Percentiles rank a stretch among this genome's conserved stretches.
Conservation (phyloP, 2,888 invertebrate genomes). For the Drosophila greeni region DNA sequence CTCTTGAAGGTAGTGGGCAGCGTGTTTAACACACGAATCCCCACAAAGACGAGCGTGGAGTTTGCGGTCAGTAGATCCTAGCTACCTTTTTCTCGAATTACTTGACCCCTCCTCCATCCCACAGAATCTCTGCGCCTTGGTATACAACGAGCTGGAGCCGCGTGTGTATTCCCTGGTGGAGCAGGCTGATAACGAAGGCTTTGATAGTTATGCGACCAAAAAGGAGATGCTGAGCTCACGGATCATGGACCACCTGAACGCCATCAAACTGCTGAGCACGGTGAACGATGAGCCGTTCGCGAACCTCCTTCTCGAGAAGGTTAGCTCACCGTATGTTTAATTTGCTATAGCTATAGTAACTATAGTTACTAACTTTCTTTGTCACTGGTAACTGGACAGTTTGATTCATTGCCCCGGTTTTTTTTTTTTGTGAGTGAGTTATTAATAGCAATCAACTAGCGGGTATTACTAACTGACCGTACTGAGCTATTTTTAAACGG, state of each 20-base stretch:
- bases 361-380: constrained; percentile 5
- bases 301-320: constrained; percentile 41
- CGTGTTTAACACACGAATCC: constrained; percentile 62
- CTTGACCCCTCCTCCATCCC: not conserved
- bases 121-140: constrained; percentile 54
- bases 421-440: not conserved
- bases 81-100: no score
- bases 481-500: constrained; percentile 1
- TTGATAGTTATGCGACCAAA: constrained; percentile 11
- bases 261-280: constrained; percentile 45
- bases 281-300: constrained; percentile 46
- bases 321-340: constrained; percentile 18
- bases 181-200: constrained; percentile 38
- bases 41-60: constrained; percentile 58
- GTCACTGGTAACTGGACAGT: not conserved
- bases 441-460: not conserved
- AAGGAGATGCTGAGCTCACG: not conserved
- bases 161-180: constrained; percentile 46
- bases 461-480: not conserved
- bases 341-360: no score
- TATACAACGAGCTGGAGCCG: constrained; percentile 55
- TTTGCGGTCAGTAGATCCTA: constrained; percentile 46
- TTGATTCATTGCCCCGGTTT: not conserved
- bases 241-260: constrained; percentile 50
- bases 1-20: constrained; percentile 64